These are phyloP conservation scores for Sipha flava DNA, from an alignment of 1,140 invertebrate genomes.

Conservation along the genomic window DNA sequence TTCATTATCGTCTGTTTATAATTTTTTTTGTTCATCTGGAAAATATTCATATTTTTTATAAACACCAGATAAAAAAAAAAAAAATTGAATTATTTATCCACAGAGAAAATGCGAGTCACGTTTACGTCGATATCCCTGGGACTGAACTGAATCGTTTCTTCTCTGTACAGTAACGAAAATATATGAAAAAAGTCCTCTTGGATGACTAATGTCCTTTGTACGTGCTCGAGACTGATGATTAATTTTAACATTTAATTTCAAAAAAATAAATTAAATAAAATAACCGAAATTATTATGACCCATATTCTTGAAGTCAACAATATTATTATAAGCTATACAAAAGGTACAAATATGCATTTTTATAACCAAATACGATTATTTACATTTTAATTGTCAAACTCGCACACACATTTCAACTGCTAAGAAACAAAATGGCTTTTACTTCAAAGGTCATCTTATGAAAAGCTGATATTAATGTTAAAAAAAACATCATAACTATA, in stretches of 20 bases:
- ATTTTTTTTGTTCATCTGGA: too few relatives aligned
- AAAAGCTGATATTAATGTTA: too few relatives aligned
- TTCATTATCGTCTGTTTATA: too few relatives aligned
- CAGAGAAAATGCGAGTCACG: constrained; percentile 17
- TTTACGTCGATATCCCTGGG: neutral
- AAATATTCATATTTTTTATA: neutral
- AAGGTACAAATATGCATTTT: too few relatives aligned
- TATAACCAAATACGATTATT: too few relatives aligned
- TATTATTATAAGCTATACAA: neutral
- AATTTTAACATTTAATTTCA: neutral
- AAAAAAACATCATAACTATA: too few relatives aligned
- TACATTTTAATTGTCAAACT: too few relatives aligned
- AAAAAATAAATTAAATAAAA: neutral
- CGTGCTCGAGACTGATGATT: constrained; percentile 8
- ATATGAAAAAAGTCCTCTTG: neutral
- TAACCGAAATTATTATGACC: neutral
- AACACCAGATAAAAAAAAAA: neutral
- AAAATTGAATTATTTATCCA: neutral
- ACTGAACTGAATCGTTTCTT: constrained; percentile 3
- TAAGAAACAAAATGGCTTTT: too few relatives aligned
- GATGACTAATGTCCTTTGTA: constrained; percentile 3
- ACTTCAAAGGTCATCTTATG: too few relatives aligned
- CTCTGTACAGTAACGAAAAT: constrained; percentile 16
- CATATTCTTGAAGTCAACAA: neutral
- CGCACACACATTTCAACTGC: too few relatives aligned